Conservation (phyloP, 1,140 invertebrate species). For the Temnothorax nylanderi region DNA sequence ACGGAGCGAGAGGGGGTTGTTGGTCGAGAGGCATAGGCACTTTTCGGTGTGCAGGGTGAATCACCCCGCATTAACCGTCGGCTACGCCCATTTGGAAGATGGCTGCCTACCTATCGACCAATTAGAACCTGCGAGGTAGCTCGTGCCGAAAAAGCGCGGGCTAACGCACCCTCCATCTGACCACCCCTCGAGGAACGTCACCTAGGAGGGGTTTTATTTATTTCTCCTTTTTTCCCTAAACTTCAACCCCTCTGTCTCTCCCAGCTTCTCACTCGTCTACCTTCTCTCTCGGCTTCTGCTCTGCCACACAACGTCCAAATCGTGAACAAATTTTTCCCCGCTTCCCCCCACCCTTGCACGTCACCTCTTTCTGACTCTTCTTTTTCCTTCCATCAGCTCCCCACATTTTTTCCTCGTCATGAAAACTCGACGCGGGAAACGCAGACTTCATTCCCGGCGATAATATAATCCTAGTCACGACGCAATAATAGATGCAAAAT, state of each 20-base stretch:
- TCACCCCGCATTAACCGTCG: constrained; percentile 82
- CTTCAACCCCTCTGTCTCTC: constrained; percentile 20
- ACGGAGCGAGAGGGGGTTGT: constrained; percentile 53
- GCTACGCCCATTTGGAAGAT: constrained; percentile 83
- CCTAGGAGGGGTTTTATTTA: constrained; percentile 72
- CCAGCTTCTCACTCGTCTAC: background rate
- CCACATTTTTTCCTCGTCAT: constrained; percentile 50
- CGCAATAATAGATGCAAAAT: constrained; percentile 9
- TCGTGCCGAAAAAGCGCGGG: constrained; percentile 77
- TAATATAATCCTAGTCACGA: constrained; percentile 36
- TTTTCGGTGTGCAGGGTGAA: constrained; percentile 80
- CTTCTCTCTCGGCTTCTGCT: constrained; percentile 1
- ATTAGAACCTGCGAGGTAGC: constrained; percentile 76
- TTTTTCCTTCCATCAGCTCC: constrained; percentile 39
- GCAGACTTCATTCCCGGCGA: constrained; percentile 58
- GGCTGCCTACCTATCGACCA: constrained; percentile 80
- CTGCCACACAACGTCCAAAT: constrained; percentile 2
- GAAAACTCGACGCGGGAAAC: constrained; percentile 63
- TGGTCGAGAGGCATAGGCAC: constrained; percentile 70
- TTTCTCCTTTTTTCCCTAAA: constrained; percentile 64
- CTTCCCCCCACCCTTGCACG: background rate
- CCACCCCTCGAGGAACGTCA: constrained; percentile 39
- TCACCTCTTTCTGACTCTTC: background rate
- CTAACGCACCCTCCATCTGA: constrained; percentile 68
- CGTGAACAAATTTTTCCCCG: constrained; percentile 52